Evolutionary conservation across 2,888 invertebrate genomes (phyloP).

Genomic region (Scaptomyza cyrtandrae): DNA sequence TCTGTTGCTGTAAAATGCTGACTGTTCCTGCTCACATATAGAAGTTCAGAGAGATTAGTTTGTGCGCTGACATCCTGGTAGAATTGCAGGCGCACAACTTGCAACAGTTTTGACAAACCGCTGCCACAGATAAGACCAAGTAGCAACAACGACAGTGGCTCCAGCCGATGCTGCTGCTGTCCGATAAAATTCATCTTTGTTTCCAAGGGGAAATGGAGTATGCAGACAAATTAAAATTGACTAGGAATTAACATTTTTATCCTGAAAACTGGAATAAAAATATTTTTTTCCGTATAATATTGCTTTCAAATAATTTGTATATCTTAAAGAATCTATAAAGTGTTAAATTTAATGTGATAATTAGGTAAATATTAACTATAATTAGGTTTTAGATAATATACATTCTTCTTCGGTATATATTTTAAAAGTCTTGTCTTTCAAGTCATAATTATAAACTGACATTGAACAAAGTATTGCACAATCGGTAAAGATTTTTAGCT

Average conservation of each 20-base stretch:
- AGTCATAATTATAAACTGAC: no score
- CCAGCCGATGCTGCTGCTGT: constrained; percentile 46
- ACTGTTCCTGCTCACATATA: neutral
- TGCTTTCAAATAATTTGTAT: neutral
- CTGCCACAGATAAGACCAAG: constrained; percentile 76
- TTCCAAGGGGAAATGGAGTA: neutral
- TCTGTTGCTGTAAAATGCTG: neutral
- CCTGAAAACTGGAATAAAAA: neutral
- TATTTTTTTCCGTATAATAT: neutral
- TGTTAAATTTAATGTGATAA: no score
- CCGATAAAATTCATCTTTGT: constrained; percentile 29
- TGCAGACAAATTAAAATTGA: neutral
- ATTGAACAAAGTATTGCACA: constrained; percentile 13
- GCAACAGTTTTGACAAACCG: constrained; percentile 71
- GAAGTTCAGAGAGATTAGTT: neutral
- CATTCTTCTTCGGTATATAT: no score
- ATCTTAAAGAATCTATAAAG: no score
- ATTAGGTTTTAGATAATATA: no score
- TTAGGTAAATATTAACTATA: no score
- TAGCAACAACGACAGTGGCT: constrained; percentile 66
- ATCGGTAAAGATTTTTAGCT: neutral
- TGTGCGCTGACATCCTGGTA: neutral
- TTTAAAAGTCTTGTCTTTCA: no score
- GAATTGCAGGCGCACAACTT: constrained; percentile 30
- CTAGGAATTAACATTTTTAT: neutral